A percentile compares a stretch with the other conserved stretches of the same genome.
Conservation (phyloP, 2,888 invertebrate genomes). For the Unio pictorum region DNA sequence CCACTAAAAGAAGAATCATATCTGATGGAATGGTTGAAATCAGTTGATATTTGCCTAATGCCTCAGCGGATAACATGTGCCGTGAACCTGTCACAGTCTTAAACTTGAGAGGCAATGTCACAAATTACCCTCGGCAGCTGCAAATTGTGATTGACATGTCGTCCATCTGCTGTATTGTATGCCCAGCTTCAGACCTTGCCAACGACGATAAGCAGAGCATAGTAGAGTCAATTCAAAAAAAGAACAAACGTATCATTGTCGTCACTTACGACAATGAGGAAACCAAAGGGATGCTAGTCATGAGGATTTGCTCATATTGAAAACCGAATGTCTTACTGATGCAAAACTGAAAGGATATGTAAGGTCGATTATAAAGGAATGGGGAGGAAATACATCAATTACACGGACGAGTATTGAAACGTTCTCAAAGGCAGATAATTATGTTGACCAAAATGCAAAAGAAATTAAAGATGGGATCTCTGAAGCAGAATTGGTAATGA, state of each 20-base stretch:
- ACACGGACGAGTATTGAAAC: not conserved
- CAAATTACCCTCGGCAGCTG: not conserved
- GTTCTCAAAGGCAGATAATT: not conserved
- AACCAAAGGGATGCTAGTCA: too few species aligned
- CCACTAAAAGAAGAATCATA: constrained; percentile 3
- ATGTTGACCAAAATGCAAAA: not conserved
- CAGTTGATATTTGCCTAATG: constrained; percentile 8
- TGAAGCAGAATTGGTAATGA: not conserved
- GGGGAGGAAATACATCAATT: constrained; percentile 1
- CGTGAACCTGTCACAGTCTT: constrained; percentile 1
- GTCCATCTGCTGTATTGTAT: constrained; percentile 4
- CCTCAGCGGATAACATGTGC: not conserved
- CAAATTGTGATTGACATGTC: not conserved
- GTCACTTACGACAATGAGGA: too few species aligned
- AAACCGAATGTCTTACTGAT: too few species aligned
- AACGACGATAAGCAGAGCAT: too few species aligned
- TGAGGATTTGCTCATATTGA: too few species aligned
- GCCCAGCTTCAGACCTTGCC: not conserved
- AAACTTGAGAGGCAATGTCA: constrained; percentile 10
- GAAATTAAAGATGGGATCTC: not conserved
- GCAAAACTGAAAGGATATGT: not conserved
- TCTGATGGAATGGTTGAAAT: constrained; percentile 9
- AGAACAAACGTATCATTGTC: too few species aligned
- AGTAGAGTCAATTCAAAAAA: too few species aligned
- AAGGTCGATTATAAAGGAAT: not conserved